Percentiles rank a stretch among this genome's conserved stretches.
phyloP scores from a whole-genome alignment of 2,797 vertebrate genomes.

The Eulemur mongoz region DNA sequence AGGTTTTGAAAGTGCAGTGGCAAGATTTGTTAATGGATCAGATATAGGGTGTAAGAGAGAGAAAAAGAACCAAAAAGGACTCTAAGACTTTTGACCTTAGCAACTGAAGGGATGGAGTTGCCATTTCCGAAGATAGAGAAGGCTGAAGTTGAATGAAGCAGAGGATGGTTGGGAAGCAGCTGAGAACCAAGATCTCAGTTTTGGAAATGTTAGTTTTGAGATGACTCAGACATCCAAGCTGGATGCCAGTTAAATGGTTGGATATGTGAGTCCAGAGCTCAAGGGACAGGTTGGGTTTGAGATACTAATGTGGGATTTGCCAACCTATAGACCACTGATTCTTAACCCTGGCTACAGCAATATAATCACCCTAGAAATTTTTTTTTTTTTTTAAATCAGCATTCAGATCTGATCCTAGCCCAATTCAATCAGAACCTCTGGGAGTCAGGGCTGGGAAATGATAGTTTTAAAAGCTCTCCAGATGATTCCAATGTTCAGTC shows the following conservation, averaged over 20 bases:
- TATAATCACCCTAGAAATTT: not conserved
- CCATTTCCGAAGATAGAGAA: not conserved
- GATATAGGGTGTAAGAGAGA: not conserved
- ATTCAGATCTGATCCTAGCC: not conserved
- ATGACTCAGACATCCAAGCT: not conserved
- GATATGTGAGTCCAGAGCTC: not conserved
- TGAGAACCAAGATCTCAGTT: not conserved
- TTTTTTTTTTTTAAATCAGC: not conserved
- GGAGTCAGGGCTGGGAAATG: not conserved
- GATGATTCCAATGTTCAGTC: not conserved
- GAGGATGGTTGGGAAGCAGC: not conserved
- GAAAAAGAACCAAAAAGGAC: not conserved
- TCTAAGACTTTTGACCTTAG: slow-evolving; percentile 1
- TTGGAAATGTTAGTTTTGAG: not conserved
- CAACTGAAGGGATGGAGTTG: not conserved
- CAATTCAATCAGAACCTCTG: not conserved
- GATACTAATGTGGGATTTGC: not conserved
- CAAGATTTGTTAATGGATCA: not conserved
- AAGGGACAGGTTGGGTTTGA: not conserved
- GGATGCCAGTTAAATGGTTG: not conserved
- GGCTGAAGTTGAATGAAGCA: not conserved
- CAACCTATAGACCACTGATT: not conserved
- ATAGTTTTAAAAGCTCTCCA: not conserved
- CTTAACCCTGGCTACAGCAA: not conserved
- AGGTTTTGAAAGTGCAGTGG: not conserved